phyloP scores from a whole-genome alignment of 2,113 vertebrate genomes.

The Collichthys lucidus region DNA sequence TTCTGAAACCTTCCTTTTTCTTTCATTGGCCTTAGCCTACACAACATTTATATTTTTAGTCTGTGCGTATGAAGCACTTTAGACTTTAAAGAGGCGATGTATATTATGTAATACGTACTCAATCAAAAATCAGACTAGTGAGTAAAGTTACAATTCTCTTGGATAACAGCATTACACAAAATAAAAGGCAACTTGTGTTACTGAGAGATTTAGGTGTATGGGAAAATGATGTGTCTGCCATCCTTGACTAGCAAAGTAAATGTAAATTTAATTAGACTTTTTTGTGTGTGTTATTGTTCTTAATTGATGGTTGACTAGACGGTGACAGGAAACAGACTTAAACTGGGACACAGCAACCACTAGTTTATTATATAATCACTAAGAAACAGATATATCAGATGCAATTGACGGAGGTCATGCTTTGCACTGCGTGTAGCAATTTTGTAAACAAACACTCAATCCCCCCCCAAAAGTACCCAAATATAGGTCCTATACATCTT shows the following conservation, averaged over 20 bases:
- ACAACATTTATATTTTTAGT: not conserved
- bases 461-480: not conserved
- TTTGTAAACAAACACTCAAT: not conserved
- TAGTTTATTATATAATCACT: not conserved
- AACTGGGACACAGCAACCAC: not conserved
- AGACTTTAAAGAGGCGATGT: not conserved
- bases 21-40: not conserved
- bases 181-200: not conserved
- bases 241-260: not conserved
- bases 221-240: not conserved
- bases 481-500: not conserved
- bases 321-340: not conserved
- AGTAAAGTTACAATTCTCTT: not conserved
- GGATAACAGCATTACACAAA: not conserved
- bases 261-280: not conserved
- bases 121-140: not conserved
- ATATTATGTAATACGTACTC: not conserved
- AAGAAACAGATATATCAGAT: not conserved
- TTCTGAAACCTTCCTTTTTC: not conserved
- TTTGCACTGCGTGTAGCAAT: not conserved
- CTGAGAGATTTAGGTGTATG: not conserved
- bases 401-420: not conserved
- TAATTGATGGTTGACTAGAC: not conserved
- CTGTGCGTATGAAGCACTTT: not conserved
- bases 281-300: not conserved